phyloP scores from a whole-genome alignment of 2,797 vertebrate genomes.

The Sebastes diploproa region DNA sequence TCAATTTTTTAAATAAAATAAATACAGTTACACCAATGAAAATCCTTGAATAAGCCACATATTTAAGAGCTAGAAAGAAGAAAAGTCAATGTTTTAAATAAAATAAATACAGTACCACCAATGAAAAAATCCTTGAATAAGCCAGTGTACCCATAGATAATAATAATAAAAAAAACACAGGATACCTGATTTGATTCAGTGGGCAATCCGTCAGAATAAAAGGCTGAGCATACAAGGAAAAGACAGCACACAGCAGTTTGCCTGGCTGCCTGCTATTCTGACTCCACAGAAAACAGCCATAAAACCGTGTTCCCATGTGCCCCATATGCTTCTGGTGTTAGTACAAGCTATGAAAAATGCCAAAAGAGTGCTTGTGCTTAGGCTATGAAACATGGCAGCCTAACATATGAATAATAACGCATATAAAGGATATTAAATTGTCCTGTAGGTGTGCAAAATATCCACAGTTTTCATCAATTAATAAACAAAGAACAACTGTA shows the following conservation, averaged over 20 bases:
- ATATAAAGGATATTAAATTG: constrained; percentile 51
- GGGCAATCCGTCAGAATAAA: constrained; percentile 45
- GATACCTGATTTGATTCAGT: constrained; percentile 45
- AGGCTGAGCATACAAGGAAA: constrained; percentile 28
- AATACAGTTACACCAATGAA: constrained; percentile 45
- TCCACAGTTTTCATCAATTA: constrained; percentile 55
- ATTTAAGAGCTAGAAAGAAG: constrained; percentile 15
- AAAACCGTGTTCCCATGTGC: constrained; percentile 12
- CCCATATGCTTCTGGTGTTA: constrained; percentile 7
- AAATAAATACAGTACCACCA: constrained; percentile 41
- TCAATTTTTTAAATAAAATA: neutral
- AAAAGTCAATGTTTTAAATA: neutral
- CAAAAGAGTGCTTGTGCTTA: constrained; percentile 61
- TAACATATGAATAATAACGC: constrained; percentile 30
- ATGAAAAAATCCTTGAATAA: constrained; percentile 21
- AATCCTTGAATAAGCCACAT: constrained; percentile 27
- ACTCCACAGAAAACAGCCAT: constrained; percentile 22
- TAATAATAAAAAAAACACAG: constrained; percentile 5
- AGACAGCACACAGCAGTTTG: constrained; percentile 1
- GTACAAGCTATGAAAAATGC: constrained; percentile 13
- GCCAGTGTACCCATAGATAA: constrained; percentile 18
- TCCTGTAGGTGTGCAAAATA: constrained; percentile 57
- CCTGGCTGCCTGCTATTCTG: constrained; percentile 22
- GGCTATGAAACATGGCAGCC: constrained; percentile 37
- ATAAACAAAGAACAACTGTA: constrained; percentile 48